Percentiles rank a stretch among this genome's conserved stretches.
These are phyloP conservation scores for Platichthys flesus DNA, from an alignment of 2,113 vertebrate genomes.

Conservation along the genomic window DNA sequence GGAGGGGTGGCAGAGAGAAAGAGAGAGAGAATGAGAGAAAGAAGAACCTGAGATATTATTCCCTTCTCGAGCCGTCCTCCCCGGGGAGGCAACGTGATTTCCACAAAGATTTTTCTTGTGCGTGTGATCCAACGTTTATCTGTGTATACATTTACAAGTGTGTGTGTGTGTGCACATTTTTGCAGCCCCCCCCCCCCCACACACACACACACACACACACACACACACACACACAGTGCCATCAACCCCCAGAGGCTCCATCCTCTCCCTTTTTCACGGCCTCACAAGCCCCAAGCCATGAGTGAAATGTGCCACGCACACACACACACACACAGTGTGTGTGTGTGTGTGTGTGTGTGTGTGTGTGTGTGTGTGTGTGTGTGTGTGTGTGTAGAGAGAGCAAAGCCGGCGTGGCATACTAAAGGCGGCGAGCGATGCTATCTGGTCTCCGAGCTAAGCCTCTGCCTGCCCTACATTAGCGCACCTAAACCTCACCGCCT, in stretches of 20 bases:
- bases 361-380: not conserved
- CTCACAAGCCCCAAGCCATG: slow-evolving; percentile 75
- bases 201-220: no score
- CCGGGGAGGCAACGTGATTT: slow-evolving; percentile 62
- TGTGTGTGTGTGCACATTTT: slow-evolving; percentile 22
- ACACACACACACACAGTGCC: slow-evolving; percentile 3
- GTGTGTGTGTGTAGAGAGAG: slow-evolving; percentile 29
- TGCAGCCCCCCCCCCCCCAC: slow-evolving; percentile 13
- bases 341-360: slow-evolving; percentile 25
- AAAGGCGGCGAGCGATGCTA: slow-evolving; percentile 80
- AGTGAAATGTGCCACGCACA: slow-evolving; percentile 77
- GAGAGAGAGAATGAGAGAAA: slow-evolving; percentile 8
- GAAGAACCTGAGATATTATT: slow-evolving; percentile 55
- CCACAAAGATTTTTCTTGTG: slow-evolving; percentile 64
- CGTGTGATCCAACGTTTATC: slow-evolving; percentile 39
- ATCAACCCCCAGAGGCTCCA: slow-evolving; percentile 52
- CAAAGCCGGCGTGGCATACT: slow-evolving; percentile 75
- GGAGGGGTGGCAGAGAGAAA: slow-evolving; percentile 8
- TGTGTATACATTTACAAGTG: slow-evolving; percentile 39
- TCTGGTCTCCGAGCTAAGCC: slow-evolving; percentile 78
- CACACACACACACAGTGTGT: no score
- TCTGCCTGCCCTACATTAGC: slow-evolving; percentile 81
- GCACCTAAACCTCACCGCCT: slow-evolving; percentile 76
- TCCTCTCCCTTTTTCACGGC: slow-evolving; percentile 67
- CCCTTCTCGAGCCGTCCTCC: slow-evolving; percentile 51